These are phyloP conservation scores for Xiphophorus couchianus DNA, from an alignment of 2,113 vertebrate genomes.

Conservation along the genomic window DNA sequence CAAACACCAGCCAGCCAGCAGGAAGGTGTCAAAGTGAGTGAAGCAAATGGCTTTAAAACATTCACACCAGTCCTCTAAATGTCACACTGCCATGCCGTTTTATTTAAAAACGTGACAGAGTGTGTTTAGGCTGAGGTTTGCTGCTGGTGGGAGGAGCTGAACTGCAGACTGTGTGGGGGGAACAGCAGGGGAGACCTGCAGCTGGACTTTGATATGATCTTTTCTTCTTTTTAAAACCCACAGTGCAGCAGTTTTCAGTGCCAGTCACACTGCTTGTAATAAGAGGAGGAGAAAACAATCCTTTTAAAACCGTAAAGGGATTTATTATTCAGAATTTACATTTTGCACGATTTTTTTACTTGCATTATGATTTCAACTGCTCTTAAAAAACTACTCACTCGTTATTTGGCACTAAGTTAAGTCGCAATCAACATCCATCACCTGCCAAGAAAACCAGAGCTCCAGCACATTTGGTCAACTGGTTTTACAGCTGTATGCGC, in stretches of 20 bases:
- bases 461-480: too few relatives aligned
- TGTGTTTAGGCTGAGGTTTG: constrained; percentile 13
- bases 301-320: neutral
- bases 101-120: constrained; percentile 5
- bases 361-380: too few relatives aligned
- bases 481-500: too few relatives aligned
- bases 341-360: too few relatives aligned
- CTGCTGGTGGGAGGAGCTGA: constrained; percentile 20
- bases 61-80: constrained; percentile 33
- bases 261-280: neutral
- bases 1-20: constrained; percentile 78
- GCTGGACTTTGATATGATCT: constrained; percentile 2
- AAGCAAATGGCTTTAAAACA: neutral
- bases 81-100: constrained; percentile 27
- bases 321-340: too few relatives aligned
- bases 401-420: too few relatives aligned
- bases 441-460: too few relatives aligned
- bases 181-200: neutral
- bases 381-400: too few relatives aligned
- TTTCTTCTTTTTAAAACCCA: neutral
- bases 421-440: too few relatives aligned
- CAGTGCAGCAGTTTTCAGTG: neutral
- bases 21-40: constrained; percentile 90
- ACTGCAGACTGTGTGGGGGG: neutral
- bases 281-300: neutral